phyloP scores from a whole-genome alignment of 2,888 invertebrate genomes.

The Deroplatys truncata region DNA sequence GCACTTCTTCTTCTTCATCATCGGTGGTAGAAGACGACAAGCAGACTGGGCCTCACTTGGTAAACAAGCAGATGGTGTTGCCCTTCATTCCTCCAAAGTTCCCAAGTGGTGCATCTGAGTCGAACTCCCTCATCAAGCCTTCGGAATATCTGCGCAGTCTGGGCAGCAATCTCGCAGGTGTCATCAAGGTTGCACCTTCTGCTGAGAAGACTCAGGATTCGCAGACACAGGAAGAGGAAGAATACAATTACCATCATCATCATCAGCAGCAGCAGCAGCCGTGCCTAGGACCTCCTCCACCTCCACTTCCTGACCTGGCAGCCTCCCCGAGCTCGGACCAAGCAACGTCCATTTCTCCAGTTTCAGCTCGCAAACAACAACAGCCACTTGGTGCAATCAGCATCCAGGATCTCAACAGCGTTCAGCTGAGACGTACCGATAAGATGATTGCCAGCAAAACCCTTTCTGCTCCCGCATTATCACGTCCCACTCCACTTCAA shows the following conservation, averaged over 20 bases:
- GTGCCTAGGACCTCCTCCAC: background rate
- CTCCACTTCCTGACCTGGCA: conserved; percentile 46
- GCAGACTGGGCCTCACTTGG: conserved; percentile 49
- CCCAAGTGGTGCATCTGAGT: conserved; percentile 64
- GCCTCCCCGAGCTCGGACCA: conserved; percentile 41
- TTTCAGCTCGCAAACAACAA: conserved; percentile 22
- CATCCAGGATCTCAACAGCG: conserved; percentile 80
- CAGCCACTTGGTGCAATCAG: conserved; percentile 85
- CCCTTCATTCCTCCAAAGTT: conserved; percentile 92
- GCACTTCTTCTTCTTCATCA: background rate
- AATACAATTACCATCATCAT: too few relatives aligned
- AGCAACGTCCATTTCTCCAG: conserved; percentile 20
- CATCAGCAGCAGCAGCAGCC: background rate
- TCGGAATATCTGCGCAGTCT: conserved; percentile 88
- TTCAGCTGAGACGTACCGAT: conserved; percentile 71
- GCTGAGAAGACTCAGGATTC: conserved; percentile 26
- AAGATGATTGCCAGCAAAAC: conserved; percentile 74
- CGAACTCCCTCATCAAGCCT: conserved; percentile 84
- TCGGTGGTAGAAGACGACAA: background rate
- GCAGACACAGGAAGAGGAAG: background rate
- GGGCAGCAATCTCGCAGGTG: conserved; percentile 33
- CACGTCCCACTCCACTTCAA: conserved; percentile 38
- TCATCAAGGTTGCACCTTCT: conserved; percentile 27
- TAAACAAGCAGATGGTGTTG: conserved; percentile 79
- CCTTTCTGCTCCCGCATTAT: conserved; percentile 68